Evolutionary conservation across 2,888 invertebrate species (phyloP).

Genomic region (Melitaea athalia): DNA sequence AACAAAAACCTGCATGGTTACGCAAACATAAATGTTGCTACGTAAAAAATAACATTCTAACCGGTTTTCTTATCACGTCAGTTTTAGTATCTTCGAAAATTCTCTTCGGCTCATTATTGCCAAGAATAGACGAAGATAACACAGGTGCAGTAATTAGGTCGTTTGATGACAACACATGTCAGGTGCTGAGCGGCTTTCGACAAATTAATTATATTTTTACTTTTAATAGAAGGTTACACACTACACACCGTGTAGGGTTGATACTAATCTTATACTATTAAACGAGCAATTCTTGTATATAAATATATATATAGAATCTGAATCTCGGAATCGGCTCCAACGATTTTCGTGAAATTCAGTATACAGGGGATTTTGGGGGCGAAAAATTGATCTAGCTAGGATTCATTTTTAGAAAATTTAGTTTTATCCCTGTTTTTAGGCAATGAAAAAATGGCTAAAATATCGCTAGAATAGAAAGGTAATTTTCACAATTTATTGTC

Average conservation of each 20-base stretch:
- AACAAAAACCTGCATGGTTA: constrained; percentile 14
- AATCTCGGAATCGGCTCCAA: too few species aligned
- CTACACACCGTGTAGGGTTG: constrained; percentile 8
- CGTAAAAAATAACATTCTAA: constrained; percentile 11
- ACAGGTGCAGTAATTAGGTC: constrained; percentile 59
- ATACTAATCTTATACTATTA: background rate
- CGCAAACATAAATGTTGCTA: constrained; percentile 14
- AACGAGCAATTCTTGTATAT: too few species aligned
- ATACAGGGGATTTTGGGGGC: too few species aligned
- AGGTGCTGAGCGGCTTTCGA: constrained; percentile 52
- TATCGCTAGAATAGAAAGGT: too few species aligned
- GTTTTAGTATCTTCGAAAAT: constrained; percentile 18
- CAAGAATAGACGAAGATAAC: constrained; percentile 46
- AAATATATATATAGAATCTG: too few species aligned
- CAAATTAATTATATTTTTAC: constrained; percentile 60
- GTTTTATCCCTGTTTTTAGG: too few species aligned
- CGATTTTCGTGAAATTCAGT: too few species aligned
- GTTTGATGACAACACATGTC: constrained; percentile 58
- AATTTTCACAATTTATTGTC: too few species aligned
- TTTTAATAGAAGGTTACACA: constrained; percentile 47
- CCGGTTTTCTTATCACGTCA: constrained; percentile 28
- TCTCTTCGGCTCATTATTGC: constrained; percentile 23
- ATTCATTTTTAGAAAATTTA: too few species aligned
- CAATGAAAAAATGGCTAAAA: too few species aligned
- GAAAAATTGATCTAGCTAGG: too few species aligned